Conservation (phyloP, 2,797 vertebrate genomes). For the Esox lucius region DNA sequence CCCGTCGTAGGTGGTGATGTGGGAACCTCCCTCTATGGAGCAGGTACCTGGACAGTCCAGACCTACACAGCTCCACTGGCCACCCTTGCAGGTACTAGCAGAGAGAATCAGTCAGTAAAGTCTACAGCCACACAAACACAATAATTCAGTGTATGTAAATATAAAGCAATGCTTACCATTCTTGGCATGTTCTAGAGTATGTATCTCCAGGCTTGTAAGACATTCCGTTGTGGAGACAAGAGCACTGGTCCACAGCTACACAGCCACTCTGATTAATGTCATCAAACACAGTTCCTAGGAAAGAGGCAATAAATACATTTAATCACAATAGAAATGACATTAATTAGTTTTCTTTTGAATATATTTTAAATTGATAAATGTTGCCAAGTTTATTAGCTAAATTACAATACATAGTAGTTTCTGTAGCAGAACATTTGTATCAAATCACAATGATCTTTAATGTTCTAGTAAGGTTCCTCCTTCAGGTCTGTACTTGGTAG, state of each 20-base stretch:
- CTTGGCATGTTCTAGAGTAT: conserved; percentile 67
- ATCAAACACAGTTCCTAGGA: conserved; percentile 80
- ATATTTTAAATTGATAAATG: no score
- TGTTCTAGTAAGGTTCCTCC: no score
- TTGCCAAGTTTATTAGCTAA: no score
- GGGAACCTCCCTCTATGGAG: conserved; percentile 80
- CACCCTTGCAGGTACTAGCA: conserved; percentile 73
- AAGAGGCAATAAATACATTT: neutral
- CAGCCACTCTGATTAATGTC: conserved; percentile 64
- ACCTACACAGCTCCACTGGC: conserved; percentile 75
- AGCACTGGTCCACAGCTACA: conserved; percentile 61
- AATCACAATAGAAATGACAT: neutral
- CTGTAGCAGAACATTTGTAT: no score
- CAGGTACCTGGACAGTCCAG: conserved; percentile 77
- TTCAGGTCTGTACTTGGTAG: no score
- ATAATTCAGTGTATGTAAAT: neutral
- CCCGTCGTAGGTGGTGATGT: conserved; percentile 81
- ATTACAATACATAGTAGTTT: no score
- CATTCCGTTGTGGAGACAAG: conserved; percentile 76
- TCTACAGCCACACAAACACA: neutral
- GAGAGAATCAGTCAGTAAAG: conserved; percentile 11
- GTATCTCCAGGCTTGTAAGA: conserved; percentile 74
- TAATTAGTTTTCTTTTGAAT: no score
- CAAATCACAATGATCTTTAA: no score
- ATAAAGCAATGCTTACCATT: conserved; percentile 67